Evolutionary conservation across 2,113 vertebrate genomes (phyloP), one percentile per base, ranked within the genome.

Genomic region (Piaya cayana): DNA sequence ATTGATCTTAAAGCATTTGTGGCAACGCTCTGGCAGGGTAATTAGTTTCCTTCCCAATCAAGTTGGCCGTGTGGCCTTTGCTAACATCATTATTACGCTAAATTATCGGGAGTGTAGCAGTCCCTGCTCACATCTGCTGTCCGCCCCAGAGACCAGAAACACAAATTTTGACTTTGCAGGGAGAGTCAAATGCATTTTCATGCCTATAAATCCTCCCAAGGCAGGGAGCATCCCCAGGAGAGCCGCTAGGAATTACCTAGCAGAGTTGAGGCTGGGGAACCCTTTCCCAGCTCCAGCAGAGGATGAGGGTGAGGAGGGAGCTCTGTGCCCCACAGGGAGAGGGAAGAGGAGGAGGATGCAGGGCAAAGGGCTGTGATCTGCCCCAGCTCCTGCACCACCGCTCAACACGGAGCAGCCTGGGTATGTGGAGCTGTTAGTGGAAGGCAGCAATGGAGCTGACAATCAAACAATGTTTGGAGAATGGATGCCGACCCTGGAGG

Each of bases 31-130:
- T 71, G 94, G 68, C 80, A 82, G 86, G 36, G 58, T 29, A 68
- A 92, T 92, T 56, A 21, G 75, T 90, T 93, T 90, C 69, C 53
- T 88, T 94, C 90, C 74, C 62, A 90, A 79, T 19, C 82, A 68
- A 88, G 47, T 83, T 84, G 79, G 69, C 63, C 60, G 49, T 76
- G 64, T 76, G 75, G 89, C 67, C 67, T 37, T 71, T 68, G 25
- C 64, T 89, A 92, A 94, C 58, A 29, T 26, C 84, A 55, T 94
- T 92, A 92, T 88, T 53, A 75, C 12, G 5, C 59, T 90, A 26
- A 85, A 90, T 95, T 88, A 86, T 63, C 53, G 34, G 67, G 36
- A 78, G 78, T 60, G 55, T 83, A 71, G 50, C 34, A 45, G 70
- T 37, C 22, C 58, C 79, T 65, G 78, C 70, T 76, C 50, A 63